phyloP scores from a whole-genome alignment of 2,888 invertebrate species.

The Stenchaetothrips biformis region DNA sequence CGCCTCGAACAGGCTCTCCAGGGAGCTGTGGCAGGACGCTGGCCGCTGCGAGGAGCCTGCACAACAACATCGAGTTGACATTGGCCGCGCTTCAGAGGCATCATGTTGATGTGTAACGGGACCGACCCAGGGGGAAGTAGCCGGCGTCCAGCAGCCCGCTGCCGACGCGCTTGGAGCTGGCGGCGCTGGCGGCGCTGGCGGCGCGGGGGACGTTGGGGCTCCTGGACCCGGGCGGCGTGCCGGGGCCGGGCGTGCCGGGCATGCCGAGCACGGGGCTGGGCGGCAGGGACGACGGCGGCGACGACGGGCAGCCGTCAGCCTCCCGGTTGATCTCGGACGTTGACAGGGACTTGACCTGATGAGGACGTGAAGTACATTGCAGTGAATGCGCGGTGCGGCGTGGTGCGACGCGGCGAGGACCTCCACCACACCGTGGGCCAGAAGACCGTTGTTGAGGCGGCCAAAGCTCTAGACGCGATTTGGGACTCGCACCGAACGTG shows the following conservation, averaged over 20 bases:
- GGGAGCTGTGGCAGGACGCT: background rate
- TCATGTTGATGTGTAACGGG: too few species aligned
- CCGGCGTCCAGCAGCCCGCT: conserved; percentile 13
- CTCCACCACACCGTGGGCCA: too few species aligned
- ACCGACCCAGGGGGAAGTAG: conserved; percentile 1
- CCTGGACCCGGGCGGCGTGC: background rate
- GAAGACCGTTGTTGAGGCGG: too few species aligned
- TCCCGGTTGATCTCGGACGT: conserved; percentile 18
- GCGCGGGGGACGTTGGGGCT: background rate
- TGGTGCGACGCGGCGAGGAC: too few species aligned
- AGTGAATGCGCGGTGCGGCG: too few species aligned
- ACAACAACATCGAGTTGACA: background rate
- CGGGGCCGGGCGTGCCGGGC: background rate
- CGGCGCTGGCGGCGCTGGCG: background rate
- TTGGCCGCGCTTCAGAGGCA: too few species aligned
- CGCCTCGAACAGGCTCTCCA: background rate
- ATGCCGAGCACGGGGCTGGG: background rate
- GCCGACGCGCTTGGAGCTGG: background rate
- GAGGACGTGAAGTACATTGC: background rate
- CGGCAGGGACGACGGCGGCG: background rate
- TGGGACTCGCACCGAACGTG: too few species aligned
- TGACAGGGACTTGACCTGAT: conserved; percentile 12
- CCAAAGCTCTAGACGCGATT: too few species aligned
- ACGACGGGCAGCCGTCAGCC: background rate
- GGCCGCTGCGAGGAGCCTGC: conserved; percentile 7